Conservation (phyloP, 1,140 invertebrate genomes). For the Subanguina moxae region DNA sequence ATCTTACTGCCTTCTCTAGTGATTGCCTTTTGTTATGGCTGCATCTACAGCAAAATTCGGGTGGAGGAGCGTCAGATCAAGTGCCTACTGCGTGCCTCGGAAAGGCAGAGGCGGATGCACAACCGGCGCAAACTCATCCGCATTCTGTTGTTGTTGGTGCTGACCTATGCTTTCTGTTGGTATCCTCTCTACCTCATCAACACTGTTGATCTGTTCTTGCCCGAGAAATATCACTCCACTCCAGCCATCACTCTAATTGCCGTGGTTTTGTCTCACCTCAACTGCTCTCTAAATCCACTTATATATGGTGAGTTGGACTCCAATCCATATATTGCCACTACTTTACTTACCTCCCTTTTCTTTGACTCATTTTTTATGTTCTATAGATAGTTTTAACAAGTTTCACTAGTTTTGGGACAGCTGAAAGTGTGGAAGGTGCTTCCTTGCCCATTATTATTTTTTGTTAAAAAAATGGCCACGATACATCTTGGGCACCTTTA, state of each 20-base stretch:
- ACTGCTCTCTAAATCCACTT: slow-evolving; percentile 44
- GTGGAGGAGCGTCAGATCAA: slow-evolving; percentile 41
- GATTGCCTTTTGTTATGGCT: slow-evolving; percentile 37
- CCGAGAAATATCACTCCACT: slow-evolving; percentile 15
- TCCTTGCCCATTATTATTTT: too few relatives aligned
- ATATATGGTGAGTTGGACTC: too few relatives aligned
- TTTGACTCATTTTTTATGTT: too few relatives aligned
- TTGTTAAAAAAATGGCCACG: too few relatives aligned
- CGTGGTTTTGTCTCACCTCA: slow-evolving; percentile 44
- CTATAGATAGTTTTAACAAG: too few relatives aligned
- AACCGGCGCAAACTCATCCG: slow-evolving; percentile 47
- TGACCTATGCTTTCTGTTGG: slow-evolving; percentile 46
- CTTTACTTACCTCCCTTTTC: too few relatives aligned
- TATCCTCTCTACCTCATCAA: slow-evolving; percentile 45
- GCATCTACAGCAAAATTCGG: slow-evolving; percentile 41
- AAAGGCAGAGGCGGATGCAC: slow-evolving; percentile 37
- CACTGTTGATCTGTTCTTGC: slow-evolving; percentile 45
- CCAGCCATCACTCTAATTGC: slow-evolving; percentile 27
- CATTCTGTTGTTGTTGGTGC: slow-evolving; percentile 39
- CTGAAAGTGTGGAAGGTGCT: too few relatives aligned
- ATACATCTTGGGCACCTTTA: too few relatives aligned
- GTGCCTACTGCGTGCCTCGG: slow-evolving; percentile 39
- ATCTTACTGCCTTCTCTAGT: slow-evolving; percentile 44
- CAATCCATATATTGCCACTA: too few relatives aligned
- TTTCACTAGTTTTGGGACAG: too few relatives aligned